phyloP scores from a whole-genome alignment of 2,888 invertebrate genomes.

The Blera fallax region DNA sequence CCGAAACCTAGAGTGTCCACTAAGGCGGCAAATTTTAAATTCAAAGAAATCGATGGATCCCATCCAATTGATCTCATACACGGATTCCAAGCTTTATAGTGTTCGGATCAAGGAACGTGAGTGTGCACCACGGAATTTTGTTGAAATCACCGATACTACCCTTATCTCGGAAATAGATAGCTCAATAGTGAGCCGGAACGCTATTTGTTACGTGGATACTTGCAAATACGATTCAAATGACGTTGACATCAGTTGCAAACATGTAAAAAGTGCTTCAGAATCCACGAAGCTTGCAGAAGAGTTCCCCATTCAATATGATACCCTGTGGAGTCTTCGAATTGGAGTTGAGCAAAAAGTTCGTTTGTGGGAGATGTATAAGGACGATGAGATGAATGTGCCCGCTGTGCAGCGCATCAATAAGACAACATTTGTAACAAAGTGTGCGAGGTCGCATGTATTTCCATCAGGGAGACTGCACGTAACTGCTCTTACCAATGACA shows the following conservation, averaged over 20 bases:
- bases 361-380: conserved; percentile 78
- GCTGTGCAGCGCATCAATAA: conserved; percentile 79
- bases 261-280: conserved; percentile 76
- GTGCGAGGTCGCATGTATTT: conserved; percentile 77
- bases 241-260: conserved; percentile 76
- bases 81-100: conserved; percentile 86
- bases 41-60: conserved; percentile 76
- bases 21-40: conserved; percentile 75
- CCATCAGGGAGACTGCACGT: conserved; percentile 79
- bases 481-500: conserved; percentile 76
- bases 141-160: conserved; percentile 83
- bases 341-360: conserved; percentile 76
- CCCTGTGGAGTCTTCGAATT: conserved; percentile 79
- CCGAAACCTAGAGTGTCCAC: conserved; percentile 76
- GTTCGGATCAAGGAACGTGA: conserved; percentile 87
- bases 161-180: conserved; percentile 79
- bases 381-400: conserved; percentile 76
- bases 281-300: conserved; percentile 76
- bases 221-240: conserved; percentile 76
- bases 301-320: conserved; percentile 76
- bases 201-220: conserved; percentile 77
- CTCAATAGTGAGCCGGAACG: conserved; percentile 77
- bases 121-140: conserved; percentile 88
- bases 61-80: conserved; percentile 84
- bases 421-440: conserved; percentile 79